Evolutionary conservation across 2,113 vertebrate genomes (phyloP).

Genomic region (Scolopax mira): DNA sequence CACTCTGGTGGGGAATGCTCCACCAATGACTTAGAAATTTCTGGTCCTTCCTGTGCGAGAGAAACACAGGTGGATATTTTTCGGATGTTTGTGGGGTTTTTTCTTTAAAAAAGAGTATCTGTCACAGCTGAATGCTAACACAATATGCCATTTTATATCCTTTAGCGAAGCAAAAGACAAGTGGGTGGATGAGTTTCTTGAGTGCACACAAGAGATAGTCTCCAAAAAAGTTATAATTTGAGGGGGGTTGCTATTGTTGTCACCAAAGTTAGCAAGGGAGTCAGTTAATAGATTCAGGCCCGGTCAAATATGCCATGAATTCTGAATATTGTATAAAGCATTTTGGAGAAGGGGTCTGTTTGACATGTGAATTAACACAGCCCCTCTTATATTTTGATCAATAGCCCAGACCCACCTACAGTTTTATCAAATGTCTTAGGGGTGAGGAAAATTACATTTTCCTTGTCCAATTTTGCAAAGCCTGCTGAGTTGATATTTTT

Average conservation of each 20-base stretch:
- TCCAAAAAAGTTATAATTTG: not conserved
- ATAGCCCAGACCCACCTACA: not conserved
- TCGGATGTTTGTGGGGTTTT: rapidly evolving
- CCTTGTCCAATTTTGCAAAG: not conserved
- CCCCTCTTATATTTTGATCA: not conserved
- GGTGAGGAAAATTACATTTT: not conserved
- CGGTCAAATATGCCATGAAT: not conserved
- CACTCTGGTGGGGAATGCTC: not conserved
- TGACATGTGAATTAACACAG: not conserved
- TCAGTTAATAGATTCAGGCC: not conserved
- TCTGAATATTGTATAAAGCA: not conserved
- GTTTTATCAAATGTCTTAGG: not conserved
- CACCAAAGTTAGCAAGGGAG: not conserved
- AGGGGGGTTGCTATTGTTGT: not conserved
- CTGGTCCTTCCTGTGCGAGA: not conserved
- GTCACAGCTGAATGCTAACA: not conserved
- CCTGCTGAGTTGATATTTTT: not conserved
- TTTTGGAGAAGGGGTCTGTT: not conserved
- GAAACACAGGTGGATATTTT: not conserved
- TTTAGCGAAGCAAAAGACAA: not conserved
- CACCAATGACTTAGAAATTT: not conserved
- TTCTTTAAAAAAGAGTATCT: not conserved
- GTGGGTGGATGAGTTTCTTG: not conserved
- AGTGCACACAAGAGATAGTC: not conserved
- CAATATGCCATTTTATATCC: no score